Base-by-base conservation (phyloP, 2,113 vertebrate genomes). In the Sebastes fasciatus region DNA sequence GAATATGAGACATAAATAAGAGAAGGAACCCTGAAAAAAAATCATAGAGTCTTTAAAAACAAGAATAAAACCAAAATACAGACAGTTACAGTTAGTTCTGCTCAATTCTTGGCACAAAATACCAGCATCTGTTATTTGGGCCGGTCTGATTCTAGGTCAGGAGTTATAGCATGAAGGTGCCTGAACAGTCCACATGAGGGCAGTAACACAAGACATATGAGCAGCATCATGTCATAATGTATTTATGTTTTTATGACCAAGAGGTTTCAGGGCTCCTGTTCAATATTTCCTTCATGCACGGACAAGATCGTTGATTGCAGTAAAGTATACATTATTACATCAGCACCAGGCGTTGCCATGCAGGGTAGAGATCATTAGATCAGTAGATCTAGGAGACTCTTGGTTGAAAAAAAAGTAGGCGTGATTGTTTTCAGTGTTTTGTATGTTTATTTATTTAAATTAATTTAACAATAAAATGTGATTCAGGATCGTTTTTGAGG, bases 141-240 rank as follows among this genome's bases (percentile, higher is more conserved):
- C 1, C 9, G 4, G 40, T 69, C 61, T 77, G 71, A 62, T 55
- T 77, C 34, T 63, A 17, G 57, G 48, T 49, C 42, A 74, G 7
- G 42, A 21, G 13, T 74, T 43, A 8, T 11, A 10, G n/a, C 57
- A 16, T 16, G 26, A 61, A 34, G 23, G 13, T 3, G 1, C 13
- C 4, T 42, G 11, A 63, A 61, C 1, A 16, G 17, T 23, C 91
- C 89, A 86, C 87, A 76, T 51, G 85, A 72, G 77, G 91, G 87
- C 87, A 85, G 75, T 55, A 86, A 65, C 52, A 46, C 72, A 54
- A 1, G 2, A 66, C n/a, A 34, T 3, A 40, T 48, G 6, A 54
- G 26, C 11, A 49, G 49, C 6, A n/a, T 43, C 26, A 42, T 7
- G 43, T 58, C 16, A 6, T 49, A 7, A 34, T 43, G 17, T 65